phyloP scores from a whole-genome alignment of 2,113 vertebrate species.

The Strix uralensis region DNA sequence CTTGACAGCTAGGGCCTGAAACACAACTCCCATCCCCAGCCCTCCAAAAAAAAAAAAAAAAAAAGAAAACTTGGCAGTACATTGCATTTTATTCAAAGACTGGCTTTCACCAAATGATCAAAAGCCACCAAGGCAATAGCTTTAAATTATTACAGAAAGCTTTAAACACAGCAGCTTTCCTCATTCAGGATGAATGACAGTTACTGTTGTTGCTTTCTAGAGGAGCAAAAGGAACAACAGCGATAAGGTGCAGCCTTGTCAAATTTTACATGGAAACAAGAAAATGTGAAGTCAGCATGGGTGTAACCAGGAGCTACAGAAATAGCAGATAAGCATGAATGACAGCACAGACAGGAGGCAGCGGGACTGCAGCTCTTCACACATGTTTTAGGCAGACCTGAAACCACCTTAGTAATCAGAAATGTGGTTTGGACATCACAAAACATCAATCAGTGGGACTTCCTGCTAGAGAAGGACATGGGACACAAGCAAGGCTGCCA shows the following conservation, averaged over 20 bases:
- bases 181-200: slow-evolving; percentile 10
- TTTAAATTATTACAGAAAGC: neutral
- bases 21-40: neutral
- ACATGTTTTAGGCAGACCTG: neutral
- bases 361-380: neutral
- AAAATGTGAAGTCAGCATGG: neutral
- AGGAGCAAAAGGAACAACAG: neutral
- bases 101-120: neutral
- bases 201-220: neutral
- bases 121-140: neutral
- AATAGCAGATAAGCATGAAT: neutral
- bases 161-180: neutral
- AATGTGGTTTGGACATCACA: neutral
- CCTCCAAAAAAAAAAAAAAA: neutral
- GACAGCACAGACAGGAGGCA: neutral
- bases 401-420: neutral
- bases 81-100: neutral
- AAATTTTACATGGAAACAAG: neutral
- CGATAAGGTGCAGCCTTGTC: slow-evolving; percentile 1
- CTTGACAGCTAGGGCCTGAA: neutral
- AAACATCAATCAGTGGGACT: neutral
- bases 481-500: neutral
- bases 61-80: neutral
- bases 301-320: neutral
- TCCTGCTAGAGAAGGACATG: neutral